These are phyloP conservation scores for Synanthedon formicaeformis DNA, from an alignment of 2,888 invertebrate species.

Conservation along the genomic window DNA sequence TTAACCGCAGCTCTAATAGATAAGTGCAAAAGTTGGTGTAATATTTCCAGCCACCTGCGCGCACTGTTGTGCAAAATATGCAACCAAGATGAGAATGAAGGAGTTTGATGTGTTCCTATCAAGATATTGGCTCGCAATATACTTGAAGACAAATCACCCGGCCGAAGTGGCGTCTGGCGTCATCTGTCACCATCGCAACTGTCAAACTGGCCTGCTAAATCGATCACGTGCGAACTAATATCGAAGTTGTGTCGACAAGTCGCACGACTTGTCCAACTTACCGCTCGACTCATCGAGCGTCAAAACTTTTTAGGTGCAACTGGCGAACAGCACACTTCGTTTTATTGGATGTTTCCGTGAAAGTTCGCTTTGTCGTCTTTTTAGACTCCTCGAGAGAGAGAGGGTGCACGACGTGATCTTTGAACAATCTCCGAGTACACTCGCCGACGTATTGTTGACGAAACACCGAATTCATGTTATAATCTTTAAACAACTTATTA, in stretches of 20 bases:
- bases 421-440: slow-evolving; percentile 20
- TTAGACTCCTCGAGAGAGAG: slow-evolving; percentile 22
- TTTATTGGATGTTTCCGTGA: slow-evolving; percentile 59
- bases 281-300: slow-evolving; percentile 20
- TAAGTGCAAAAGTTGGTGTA: background rate
- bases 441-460: too few relatives aligned
- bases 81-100: too few relatives aligned
- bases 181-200: slow-evolving; percentile 66
- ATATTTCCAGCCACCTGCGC: too few relatives aligned
- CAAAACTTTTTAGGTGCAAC: slow-evolving; percentile 45
- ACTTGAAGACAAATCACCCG: slow-evolving; percentile 61
- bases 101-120: too few relatives aligned
- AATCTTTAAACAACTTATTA: too few relatives aligned
- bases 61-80: too few relatives aligned
- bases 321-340: slow-evolving; percentile 36
- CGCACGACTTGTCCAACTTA: slow-evolving; percentile 25
- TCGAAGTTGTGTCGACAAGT: slow-evolving; percentile 52
- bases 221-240: slow-evolving; percentile 68
- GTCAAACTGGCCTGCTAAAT: slow-evolving; percentile 61
- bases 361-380: slow-evolving; percentile 45
- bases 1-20: too few relatives aligned
- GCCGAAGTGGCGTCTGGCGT: slow-evolving; percentile 53
- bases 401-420: slow-evolving; percentile 35
- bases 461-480: too few relatives aligned
- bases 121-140: slow-evolving; percentile 20